These are phyloP conservation scores for Monarcha castaneiventris DNA, from an alignment of 2,113 vertebrate genomes.

Conservation along the genomic window DNA sequence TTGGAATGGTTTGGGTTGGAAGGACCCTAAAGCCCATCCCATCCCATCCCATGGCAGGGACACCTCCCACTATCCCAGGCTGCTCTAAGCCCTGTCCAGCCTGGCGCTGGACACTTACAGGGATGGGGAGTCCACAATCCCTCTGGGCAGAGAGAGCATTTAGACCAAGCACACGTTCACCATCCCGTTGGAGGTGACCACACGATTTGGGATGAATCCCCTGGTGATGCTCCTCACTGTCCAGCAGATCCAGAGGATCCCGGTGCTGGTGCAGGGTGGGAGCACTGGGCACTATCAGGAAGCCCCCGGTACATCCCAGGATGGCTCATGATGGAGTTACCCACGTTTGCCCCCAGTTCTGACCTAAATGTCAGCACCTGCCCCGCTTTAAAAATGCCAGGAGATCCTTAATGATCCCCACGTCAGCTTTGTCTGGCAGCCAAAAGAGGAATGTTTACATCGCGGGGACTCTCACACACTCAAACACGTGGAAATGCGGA, in stretches of 20 bases:
- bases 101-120: neutral
- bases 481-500: neutral
- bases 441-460: neutral
- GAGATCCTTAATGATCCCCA: neutral
- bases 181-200: rapidly evolving
- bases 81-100: rapidly evolving
- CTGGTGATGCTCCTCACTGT: rapidly evolving
- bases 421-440: neutral
- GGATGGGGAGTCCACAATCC: neutral
- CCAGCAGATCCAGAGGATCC: neutral
- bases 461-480: neutral
- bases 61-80: rapidly evolving
- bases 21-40: neutral
- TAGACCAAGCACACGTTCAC: rapidly evolving
- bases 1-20: neutral
- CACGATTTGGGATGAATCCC: rapidly evolving
- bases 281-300: neutral
- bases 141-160: neutral
- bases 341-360: neutral
- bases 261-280: neutral
- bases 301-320: neutral
- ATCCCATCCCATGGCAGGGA: rapidly evolving
- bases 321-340: neutral
- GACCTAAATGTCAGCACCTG: neutral
- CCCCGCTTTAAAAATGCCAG: neutral